phyloP scores from a whole-genome alignment of 1,140 invertebrate genomes.

The Heliconius congener region DNA sequence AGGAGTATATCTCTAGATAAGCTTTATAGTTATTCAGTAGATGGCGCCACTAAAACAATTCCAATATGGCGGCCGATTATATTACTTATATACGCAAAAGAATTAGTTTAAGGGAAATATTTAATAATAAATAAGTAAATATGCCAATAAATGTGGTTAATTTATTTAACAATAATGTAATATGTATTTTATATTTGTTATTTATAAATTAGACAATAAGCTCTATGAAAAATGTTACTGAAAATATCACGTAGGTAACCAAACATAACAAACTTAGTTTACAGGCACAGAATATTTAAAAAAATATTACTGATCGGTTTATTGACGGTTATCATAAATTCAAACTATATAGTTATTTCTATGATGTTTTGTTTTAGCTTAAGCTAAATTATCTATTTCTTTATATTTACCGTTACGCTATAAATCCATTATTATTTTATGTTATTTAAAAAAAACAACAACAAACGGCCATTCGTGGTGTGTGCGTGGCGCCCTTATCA shows the following conservation, averaged over 20 bases:
- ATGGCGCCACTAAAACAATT: conserved; percentile 32
- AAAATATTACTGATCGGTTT: too few species aligned
- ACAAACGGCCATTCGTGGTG: conserved; percentile 36
- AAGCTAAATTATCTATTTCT: neutral
- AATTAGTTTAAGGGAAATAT: neutral
- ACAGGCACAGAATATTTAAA: too few species aligned
- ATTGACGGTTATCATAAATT: too few species aligned
- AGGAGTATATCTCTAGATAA: neutral
- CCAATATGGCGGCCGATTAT: conserved; percentile 53
- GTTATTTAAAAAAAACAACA: neutral
- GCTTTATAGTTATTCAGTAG: conserved; percentile 17
- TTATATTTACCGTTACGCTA: neutral
- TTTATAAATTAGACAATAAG: neutral
- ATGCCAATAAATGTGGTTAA: neutral
- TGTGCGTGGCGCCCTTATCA: conserved; percentile 55
- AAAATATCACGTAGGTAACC: neutral
- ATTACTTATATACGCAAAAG: neutral
- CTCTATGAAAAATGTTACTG: neutral
- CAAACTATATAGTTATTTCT: too few species aligned
- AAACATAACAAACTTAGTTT: neutral
- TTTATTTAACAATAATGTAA: neutral
- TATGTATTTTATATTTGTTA: neutral
- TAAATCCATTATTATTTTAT: neutral
- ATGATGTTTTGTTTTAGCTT: neutral
- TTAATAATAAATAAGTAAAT: conserved; percentile 2